Conservation (phyloP, 2,797 vertebrate genomes). For the Coregonus ussuriensis region DNA sequence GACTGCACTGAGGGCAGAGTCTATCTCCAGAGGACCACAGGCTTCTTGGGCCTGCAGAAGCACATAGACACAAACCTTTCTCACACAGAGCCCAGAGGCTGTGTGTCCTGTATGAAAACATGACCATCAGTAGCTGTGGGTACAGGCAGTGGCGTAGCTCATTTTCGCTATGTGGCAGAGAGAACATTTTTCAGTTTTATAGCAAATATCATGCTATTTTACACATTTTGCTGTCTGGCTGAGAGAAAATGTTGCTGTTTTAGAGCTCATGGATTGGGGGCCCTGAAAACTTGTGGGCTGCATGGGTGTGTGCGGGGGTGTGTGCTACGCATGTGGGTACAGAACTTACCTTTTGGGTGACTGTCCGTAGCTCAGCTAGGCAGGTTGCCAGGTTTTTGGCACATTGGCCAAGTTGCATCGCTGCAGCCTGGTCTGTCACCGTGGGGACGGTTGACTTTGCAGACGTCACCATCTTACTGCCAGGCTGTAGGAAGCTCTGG, state of each 20-base stretch:
- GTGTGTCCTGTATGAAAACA: not conserved
- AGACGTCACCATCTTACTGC: constrained; percentile 96
- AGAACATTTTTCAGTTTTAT: no score
- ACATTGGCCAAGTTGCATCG: constrained; percentile 97
- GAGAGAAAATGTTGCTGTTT: no score
- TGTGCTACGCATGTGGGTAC: not conserved
- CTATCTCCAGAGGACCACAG: constrained; percentile 97
- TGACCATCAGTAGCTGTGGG: not conserved
- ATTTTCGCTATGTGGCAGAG: no score
- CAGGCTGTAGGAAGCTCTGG: constrained; percentile 97
- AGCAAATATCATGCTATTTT: no score
- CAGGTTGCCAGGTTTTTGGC: constrained; percentile 98
- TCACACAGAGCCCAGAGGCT: constrained; percentile 4
- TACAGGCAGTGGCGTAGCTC: no score
- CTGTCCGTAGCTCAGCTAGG: constrained; percentile 91
- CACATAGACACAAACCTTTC: constrained; percentile 19
- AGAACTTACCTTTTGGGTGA: constrained; percentile 88
- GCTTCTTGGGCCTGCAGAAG: constrained; percentile 90
- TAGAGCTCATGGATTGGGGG: no score
- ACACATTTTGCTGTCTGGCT: no score
- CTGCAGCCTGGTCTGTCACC: constrained; percentile 93
- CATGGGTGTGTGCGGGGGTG: no score
- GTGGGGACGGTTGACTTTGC: constrained; percentile 96
- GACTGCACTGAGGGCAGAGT: constrained; percentile 92
- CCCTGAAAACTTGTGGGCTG: no score